These are phyloP conservation scores for Tetranychus piercei DNA, from an alignment of 2,888 invertebrate genomes.

Conservation along the genomic window DNA sequence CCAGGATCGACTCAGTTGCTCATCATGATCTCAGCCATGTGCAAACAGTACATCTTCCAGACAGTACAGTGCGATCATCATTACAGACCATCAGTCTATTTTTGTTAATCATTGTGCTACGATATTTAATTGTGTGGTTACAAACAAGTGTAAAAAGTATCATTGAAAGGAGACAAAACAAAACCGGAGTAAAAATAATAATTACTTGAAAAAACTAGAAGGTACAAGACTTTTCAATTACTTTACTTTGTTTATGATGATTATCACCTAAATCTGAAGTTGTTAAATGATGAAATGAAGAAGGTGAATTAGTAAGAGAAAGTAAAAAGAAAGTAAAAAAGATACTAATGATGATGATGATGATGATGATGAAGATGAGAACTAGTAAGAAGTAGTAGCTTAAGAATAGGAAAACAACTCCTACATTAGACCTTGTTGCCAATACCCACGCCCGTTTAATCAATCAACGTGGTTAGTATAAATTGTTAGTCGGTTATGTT, in stretches of 20 bases:
- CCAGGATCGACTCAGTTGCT: background rate
- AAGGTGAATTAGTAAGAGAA: background rate
- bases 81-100: background rate
- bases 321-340: background rate
- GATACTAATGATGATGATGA: background rate
- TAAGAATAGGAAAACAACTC: background rate
- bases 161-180: background rate
- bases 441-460: background rate
- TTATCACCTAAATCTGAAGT: background rate
- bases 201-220: background rate
- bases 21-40: background rate
- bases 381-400: background rate
- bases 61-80: background rate
- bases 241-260: background rate
- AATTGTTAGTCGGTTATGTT: background rate
- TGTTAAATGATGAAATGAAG: background rate
- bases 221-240: background rate
- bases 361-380: background rate
- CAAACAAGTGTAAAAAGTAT: too few species aligned
- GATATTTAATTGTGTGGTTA: too few species aligned
- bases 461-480: background rate
- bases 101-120: too few species aligned
- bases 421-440: background rate
- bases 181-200: background rate
- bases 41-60: background rate